These are phyloP conservation scores for Taurulus bubalis DNA, from an alignment of 2,113 vertebrate genomes.

Conservation along the genomic window DNA sequence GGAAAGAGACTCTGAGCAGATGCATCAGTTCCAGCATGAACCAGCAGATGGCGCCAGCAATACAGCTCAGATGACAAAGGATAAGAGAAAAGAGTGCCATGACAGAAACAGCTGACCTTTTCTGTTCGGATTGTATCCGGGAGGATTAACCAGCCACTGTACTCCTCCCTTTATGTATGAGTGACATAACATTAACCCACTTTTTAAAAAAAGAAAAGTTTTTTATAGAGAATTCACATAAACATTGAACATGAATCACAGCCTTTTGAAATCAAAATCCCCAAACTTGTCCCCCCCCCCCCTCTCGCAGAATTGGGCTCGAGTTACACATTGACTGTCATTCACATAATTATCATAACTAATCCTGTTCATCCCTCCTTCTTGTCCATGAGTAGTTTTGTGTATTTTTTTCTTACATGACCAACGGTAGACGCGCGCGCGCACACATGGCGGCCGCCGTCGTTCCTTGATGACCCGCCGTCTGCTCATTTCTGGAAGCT, in stretches of 20 bases:
- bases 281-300: background rate
- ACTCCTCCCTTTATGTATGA: background rate
- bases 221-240: background rate
- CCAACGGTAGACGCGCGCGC: background rate
- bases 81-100: background rate
- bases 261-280: background rate
- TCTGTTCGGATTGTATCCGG: constrained; percentile 25
- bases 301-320: background rate
- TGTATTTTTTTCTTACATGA: background rate
- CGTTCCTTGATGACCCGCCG: constrained; percentile 57
- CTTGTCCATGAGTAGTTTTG: background rate
- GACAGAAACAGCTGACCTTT: constrained; percentile 30
- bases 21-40: background rate
- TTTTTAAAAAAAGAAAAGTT: background rate
- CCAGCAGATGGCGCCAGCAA: constrained; percentile 58
- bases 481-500: constrained; percentile 72
- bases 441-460: constrained; percentile 13
- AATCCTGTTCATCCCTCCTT: background rate
- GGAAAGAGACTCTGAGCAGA: background rate
- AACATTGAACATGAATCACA: background rate
- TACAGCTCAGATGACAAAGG: constrained; percentile 5
- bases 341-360: background rate
- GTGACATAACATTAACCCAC: background rate
- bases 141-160: background rate
- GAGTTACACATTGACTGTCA: background rate